Conservation (phyloP, 2,888 invertebrate species). For the Pammene fasciana region DNA sequence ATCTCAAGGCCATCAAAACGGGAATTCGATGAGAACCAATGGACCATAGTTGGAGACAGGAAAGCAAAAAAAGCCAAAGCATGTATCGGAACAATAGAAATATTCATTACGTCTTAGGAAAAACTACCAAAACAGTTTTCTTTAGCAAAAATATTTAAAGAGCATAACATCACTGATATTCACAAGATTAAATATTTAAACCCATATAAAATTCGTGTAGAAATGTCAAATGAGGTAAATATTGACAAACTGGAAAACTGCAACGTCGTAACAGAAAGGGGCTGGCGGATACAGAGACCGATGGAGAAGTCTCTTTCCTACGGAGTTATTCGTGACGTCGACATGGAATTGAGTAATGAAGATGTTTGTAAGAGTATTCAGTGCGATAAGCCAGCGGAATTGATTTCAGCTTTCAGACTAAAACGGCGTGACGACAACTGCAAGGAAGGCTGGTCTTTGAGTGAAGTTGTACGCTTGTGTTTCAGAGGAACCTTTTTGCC, state of each 20-base stretch:
- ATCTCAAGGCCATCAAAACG: too few relatives aligned
- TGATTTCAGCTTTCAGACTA: constrained; percentile 28
- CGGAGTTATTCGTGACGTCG: constrained; percentile 32
- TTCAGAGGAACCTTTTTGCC: constrained; percentile 21
- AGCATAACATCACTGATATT: neutral
- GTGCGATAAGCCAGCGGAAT: constrained; percentile 7
- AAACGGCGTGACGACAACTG: constrained; percentile 25
- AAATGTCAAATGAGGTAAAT: neutral
- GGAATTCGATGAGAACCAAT: too few relatives aligned
- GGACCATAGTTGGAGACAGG: neutral
- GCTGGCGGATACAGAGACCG: constrained; percentile 30
- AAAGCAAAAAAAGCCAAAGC: too few relatives aligned
- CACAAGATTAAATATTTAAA: constrained; percentile 25
- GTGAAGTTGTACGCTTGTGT: constrained; percentile 7
- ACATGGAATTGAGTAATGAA: constrained; percentile 36
- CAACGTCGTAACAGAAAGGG: constrained; percentile 6
- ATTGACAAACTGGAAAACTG: constrained; percentile 24
- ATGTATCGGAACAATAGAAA: too few relatives aligned
- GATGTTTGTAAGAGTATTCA: constrained; percentile 23
- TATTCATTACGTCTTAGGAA: neutral
- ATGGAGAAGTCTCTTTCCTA: constrained; percentile 31
- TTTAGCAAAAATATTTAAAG: constrained; percentile 7
- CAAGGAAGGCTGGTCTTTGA: neutral
- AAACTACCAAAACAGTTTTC: constrained; percentile 8
- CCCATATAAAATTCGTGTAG: constrained; percentile 24